Percentiles rank a stretch among this genome's conserved stretches.
phyloP scores from a whole-genome alignment of 2,113 vertebrate genomes.

The Megaptera novaeangliae region DNA sequence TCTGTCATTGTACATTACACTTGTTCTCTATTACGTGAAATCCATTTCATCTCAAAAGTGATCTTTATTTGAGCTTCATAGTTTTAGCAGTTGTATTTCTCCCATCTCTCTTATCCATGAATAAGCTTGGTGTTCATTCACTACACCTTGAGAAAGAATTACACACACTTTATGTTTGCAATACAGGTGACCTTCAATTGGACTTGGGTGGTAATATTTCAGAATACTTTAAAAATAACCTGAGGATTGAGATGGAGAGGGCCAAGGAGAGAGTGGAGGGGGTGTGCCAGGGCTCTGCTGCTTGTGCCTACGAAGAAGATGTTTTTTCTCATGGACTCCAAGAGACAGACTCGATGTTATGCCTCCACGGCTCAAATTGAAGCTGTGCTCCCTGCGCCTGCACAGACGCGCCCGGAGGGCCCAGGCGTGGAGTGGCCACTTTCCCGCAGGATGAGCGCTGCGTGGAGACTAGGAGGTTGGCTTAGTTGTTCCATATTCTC shows the following conservation, averaged over 20 bases:
- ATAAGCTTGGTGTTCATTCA: neutral
- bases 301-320: neutral
- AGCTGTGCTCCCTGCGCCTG: accelerated
- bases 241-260: neutral
- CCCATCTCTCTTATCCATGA: neutral
- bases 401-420: accelerated
- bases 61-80: neutral
- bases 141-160: neutral
- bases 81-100: neutral
- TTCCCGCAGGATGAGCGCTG: neutral
- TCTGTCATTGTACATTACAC: neutral
- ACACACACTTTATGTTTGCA: neutral
- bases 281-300: accelerated
- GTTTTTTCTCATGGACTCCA: neutral
- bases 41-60: neutral
- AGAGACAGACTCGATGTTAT: accelerated
- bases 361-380: neutral
- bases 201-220: neutral
- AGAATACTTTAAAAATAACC: neutral
- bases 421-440: accelerated
- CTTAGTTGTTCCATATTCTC: neutral
- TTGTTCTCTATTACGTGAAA: neutral
- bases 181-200: neutral
- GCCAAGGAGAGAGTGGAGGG: neutral
- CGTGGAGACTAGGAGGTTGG: accelerated